Evolutionary conservation across 2,113 vertebrate species (phyloP), one percentile per base, ranked within the genome.

Genomic region (Conger conger): DNA sequence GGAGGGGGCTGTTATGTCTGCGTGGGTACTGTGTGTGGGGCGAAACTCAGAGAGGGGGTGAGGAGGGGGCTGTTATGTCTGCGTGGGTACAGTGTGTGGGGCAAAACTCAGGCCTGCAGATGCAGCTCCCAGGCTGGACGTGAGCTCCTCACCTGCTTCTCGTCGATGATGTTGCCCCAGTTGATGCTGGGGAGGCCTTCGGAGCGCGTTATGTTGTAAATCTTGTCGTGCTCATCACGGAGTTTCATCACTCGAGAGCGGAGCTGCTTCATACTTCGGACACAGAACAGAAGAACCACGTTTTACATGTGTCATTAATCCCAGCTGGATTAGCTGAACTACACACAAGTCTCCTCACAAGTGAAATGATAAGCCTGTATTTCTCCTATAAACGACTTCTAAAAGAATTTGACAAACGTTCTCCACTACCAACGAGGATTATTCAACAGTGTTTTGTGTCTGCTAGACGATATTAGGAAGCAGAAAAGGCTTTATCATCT

Each of bases 141-240:
- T 17, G 9, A 50, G 9, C 16, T 11, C 76, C 91, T n/a, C 94
- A 99, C 98, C 96, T 96, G 94, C 83, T 99, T 99, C 89, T 98
- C 97, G 0, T 99, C 96, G 1, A 99, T 96, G 86, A 98, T 93
- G 0, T 93, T 95, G 0, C 93, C 93, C 98, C 98, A 99, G 95
- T 99, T 96, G 92, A 99, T 94, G 80, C 90, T 96, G 4, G 98
- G 98, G 83, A 82, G 76, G 27, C 97, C 94, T 0, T 95, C 93
- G 0, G 93, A 93, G 76, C 96, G 96, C 63, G 40, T 91, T 53
- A 94, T 92, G 88, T 89, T 95, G 95, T 99, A 99, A 91, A 99
- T 96, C 33, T 94, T 95, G 0, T 95, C 86, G 0, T 96, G 96
- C 16, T 99, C 98, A n/a, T 90, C 89, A 0, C 87, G 94, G 79